These are phyloP conservation scores for Oryzias curvinotus DNA, from an alignment of 2,113 vertebrate genomes.

Conservation along the genomic window DNA sequence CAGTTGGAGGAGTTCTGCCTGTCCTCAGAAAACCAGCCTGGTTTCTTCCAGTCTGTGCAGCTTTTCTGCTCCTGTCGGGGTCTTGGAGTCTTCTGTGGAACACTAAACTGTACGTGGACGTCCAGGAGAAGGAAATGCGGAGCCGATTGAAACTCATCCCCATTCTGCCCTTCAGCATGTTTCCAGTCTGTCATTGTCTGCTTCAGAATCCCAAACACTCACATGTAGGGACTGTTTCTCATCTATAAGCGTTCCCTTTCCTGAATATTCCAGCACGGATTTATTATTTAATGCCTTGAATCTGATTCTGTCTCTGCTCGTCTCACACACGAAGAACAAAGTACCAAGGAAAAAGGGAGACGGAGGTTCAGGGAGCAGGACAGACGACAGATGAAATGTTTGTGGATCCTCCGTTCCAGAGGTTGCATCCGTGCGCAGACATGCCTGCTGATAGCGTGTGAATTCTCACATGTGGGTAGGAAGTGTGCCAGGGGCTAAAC, in stretches of 20 bases:
- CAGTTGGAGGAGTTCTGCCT: not conserved
- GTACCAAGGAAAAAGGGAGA: slow-evolving; percentile 25
- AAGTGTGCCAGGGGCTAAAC: slow-evolving; percentile 51
- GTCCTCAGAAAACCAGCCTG: not conserved
- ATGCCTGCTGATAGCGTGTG: slow-evolving; percentile 34
- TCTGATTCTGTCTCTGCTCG: slow-evolving; percentile 63
- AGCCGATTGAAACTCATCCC: no score
- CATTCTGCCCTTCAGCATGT: no score
- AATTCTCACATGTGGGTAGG: slow-evolving; percentile 33
- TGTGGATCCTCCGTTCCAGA: slow-evolving; percentile 32
- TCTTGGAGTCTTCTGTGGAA: no score
- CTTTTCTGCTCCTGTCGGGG: slow-evolving; percentile 25
- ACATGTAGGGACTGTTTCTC: slow-evolving; percentile 48
- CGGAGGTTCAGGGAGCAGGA: slow-evolving; percentile 2
- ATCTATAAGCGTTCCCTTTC: slow-evolving; percentile 65
- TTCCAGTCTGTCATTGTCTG: not conserved
- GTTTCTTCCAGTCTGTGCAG: not conserved
- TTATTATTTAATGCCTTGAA: slow-evolving; percentile 74
- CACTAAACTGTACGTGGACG: no score
- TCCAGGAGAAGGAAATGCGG: no score
- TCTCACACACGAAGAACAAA: slow-evolving; percentile 36
- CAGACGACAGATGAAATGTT: slow-evolving; percentile 21
- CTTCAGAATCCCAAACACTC: slow-evolving; percentile 11
- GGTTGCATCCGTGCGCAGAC: slow-evolving; percentile 49
- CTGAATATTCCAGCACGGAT: slow-evolving; percentile 77